A percentile compares a stretch with the other conserved stretches of the same genome.
Evolutionary conservation across 2,888 invertebrate genomes (phyloP).

Genomic region (Heliconius cydno): DNA sequence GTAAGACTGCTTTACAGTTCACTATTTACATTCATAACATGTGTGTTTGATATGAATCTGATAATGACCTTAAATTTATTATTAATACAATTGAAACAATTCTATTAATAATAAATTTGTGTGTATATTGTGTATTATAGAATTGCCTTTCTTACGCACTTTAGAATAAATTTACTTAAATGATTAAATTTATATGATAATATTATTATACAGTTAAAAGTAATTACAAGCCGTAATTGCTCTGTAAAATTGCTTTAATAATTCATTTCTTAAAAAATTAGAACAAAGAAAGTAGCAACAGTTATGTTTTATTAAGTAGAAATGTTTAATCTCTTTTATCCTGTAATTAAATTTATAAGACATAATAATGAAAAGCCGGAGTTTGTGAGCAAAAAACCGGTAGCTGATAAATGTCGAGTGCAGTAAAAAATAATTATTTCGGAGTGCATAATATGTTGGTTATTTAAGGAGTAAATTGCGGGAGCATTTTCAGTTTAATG

Average conservation of each 20-base stretch:
- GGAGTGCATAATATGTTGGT: constrained; percentile 39
- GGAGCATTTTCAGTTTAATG: constrained; percentile 35
- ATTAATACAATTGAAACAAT: constrained; percentile 26
- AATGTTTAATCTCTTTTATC: background rate
- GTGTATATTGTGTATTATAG: background rate
- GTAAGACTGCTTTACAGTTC: constrained; percentile 38
- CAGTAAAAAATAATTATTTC: constrained; percentile 39
- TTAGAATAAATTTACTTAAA: background rate
- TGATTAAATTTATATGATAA: background rate
- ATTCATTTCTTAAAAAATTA: background rate
- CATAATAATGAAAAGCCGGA: constrained; percentile 3
- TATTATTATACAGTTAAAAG: background rate
- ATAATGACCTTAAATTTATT: constrained; percentile 36
- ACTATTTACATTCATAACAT: constrained; percentile 39
- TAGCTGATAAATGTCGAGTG: constrained; percentile 41
- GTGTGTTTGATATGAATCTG: constrained; percentile 32
- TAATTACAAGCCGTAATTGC: background rate
- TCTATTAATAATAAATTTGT: background rate
- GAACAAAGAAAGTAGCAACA: background rate
- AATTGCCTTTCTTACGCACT: background rate
- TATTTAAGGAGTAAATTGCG: constrained; percentile 43
- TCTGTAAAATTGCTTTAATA: background rate
- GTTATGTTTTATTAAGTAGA: background rate
- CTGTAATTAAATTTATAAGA: constrained; percentile 13
- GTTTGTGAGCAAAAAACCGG: constrained; percentile 39